phyloP scores from a whole-genome alignment of 2,113 vertebrate species.

The Pseudopipra pipra region DNA sequence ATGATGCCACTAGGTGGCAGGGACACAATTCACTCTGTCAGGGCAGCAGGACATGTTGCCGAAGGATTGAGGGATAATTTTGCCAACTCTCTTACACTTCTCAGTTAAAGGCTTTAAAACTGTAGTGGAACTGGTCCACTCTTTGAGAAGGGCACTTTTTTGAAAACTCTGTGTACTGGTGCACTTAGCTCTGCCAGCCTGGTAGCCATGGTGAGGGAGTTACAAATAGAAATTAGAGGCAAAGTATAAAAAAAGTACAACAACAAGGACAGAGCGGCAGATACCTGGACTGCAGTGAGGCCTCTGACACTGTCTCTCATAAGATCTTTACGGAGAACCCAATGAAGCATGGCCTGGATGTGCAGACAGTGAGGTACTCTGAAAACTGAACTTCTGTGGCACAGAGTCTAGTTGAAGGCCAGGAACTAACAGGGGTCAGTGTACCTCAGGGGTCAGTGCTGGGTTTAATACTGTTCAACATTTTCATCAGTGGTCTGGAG shows the following conservation, averaged over 20 bases:
- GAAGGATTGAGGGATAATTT: too few relatives aligned
- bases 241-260: background rate
- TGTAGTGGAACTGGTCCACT: background rate
- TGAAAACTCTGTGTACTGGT: background rate
- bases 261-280: background rate
- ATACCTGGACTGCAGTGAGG: background rate
- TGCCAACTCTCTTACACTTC: background rate
- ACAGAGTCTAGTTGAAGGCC: background rate
- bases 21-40: background rate
- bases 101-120: background rate
- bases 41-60: rapidly evolving
- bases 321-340: background rate
- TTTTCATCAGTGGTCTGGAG: background rate
- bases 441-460: background rate
- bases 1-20: constrained; percentile 56
- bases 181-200: background rate
- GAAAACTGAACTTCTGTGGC: background rate
- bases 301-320: background rate
- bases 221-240: background rate
- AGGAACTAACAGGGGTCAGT: background rate
- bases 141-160: background rate
- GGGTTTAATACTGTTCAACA: background rate
- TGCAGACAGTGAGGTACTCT: background rate
- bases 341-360: background rate
- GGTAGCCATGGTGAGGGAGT: background rate